Evolutionary conservation across 1,140 invertebrate species (phyloP).

Genomic region (Caenorhabditis latens): DNA sequence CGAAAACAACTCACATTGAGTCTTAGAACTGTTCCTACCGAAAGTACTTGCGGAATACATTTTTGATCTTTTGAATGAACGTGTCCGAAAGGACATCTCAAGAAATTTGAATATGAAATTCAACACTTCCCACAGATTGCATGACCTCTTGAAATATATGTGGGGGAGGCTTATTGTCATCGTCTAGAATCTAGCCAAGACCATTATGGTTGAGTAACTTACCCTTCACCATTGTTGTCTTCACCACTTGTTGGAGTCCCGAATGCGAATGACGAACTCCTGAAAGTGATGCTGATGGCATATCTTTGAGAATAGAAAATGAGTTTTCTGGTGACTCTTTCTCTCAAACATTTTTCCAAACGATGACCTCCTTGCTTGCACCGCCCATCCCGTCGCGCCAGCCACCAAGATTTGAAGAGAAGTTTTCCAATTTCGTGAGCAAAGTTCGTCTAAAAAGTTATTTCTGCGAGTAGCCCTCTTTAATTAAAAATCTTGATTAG

Average conservation of each 20-base stretch:
- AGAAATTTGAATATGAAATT: background rate
- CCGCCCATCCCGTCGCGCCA: slow-evolving; percentile 1
- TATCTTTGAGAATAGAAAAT: background rate
- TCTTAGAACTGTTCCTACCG: background rate
- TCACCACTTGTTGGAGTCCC: background rate
- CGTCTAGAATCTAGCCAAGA: slow-evolving; percentile 23
- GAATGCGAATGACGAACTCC: background rate
- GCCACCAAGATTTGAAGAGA: background rate
- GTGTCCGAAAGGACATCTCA: background rate
- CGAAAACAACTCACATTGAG: background rate
- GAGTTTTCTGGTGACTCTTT: slow-evolving; percentile 20
- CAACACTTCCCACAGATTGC: slow-evolving; percentile 8
- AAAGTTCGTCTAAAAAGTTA: slow-evolving; percentile 1
- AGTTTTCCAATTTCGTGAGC: slow-evolving; percentile 34
- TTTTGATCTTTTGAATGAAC: background rate
- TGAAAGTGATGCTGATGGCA: background rate
- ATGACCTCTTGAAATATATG: background rate
- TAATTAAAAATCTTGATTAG: slow-evolving; percentile 28
- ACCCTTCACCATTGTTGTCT: slow-evolving; percentile 14
- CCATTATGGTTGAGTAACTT: background rate
- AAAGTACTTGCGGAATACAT: background rate
- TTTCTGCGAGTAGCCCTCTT: background rate
- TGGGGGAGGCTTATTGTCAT: background rate
- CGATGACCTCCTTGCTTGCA: slow-evolving; percentile 27
- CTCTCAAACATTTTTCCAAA: background rate